Evolutionary conservation across 2,113 vertebrate species (phyloP), one percentile per base, ranked within the genome.

Genomic region (mouse (Mus musculus)): DNA sequence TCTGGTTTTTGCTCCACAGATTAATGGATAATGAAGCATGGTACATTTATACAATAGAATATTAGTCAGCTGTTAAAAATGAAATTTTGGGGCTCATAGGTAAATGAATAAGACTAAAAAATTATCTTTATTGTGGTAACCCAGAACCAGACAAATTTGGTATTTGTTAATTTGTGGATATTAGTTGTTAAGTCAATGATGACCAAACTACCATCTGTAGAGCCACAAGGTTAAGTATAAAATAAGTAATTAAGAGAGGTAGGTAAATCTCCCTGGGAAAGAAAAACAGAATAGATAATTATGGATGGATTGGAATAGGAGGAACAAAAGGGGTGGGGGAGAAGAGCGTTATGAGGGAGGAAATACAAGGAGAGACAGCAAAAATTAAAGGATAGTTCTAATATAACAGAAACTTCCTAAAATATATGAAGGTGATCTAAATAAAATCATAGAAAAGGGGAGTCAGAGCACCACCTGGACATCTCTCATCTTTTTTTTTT

Each of bases 181-280:
- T 81, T 56, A 81, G 10, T 52, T 81, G 33, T 59, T 12, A n/a
- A 59, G 54, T 81, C 54, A 59, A 26, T 39, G 36, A 59, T 81
- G 22, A 56, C 4, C 9, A 80, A 59, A 36, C 19, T 81, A 26
- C 3, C 11, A 22, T 26, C 3, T 24, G 2, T n/a, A 39, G 33
- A 81, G 12, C 9, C 36, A 26, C 6, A 59, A 81, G 36, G 54
- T 26, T 24, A 59, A 0, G 36, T 59, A 59, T 81, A 81, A 22
- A n/a, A 5, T n/a, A 24, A 81, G 11, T 7, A 17, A 26, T 8
- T 13, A n/a, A n/a, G 24, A 1, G 2, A 10, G 19, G 5, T 1
- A 59, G 54, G 12, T 75, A 39, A 39, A 7, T 81, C 33, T 81
- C 78, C 2, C 20, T 39, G n/a, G 11, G 11, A 59, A 81, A 39